phyloP scores from a whole-genome alignment of 2,113 vertebrate species.

The Ameiurus melas region DNA sequence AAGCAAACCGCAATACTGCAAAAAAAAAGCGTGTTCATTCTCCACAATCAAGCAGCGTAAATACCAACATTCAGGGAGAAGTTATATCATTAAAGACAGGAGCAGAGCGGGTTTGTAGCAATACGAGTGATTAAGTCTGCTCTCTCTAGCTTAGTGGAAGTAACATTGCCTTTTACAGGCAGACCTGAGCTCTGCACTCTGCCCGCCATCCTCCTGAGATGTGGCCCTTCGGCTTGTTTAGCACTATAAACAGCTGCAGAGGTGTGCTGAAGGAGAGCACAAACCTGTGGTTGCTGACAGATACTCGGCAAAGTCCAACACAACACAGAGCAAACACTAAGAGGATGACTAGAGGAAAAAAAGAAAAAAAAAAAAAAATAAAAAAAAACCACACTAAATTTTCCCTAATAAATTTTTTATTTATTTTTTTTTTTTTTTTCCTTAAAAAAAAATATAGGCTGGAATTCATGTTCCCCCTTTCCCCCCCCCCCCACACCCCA shows the following conservation, averaged over 20 bases:
- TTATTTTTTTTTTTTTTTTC: too few relatives aligned
- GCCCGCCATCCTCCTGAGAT: conserved; percentile 24
- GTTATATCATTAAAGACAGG: too few relatives aligned
- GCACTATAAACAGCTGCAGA: conserved; percentile 50
- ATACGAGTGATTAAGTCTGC: not conserved
- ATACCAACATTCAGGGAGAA: not conserved
- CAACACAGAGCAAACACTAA: not conserved
- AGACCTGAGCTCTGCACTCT: not conserved
- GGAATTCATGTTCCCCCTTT: too few relatives aligned
- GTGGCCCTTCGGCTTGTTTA: not conserved
- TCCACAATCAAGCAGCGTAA: not conserved
- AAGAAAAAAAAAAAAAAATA: too few relatives aligned
- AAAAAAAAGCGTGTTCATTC: not conserved
- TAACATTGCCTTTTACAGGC: conserved; percentile 34
- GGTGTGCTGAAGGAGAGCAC: conserved; percentile 21
- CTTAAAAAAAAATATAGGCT: too few relatives aligned
- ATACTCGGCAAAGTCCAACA: conserved; percentile 3
- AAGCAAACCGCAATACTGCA: not conserved
- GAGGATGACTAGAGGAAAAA: not conserved
- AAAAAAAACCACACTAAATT: too few relatives aligned
- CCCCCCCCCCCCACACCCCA: too few relatives aligned
- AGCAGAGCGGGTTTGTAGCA: not conserved
- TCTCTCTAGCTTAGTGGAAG: conserved; percentile 4
- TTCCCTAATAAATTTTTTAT: too few relatives aligned
- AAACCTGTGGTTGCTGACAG: conserved; percentile 35